Evolutionary conservation across 2,888 invertebrate genomes (phyloP), one percentile per base, ranked within the genome.

Genomic region (Cantharis rufa): DNA sequence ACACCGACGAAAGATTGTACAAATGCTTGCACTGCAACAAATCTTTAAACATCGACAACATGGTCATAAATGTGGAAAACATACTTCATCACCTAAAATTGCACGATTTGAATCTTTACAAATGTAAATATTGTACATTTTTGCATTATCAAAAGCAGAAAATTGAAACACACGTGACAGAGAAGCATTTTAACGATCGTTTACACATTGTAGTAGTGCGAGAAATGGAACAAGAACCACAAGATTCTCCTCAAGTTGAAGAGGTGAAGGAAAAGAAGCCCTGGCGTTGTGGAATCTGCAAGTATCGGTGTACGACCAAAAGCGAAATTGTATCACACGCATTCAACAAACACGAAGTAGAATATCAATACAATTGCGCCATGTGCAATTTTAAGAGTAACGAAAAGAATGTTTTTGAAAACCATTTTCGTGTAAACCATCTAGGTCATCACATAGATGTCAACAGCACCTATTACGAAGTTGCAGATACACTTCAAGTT

Each of bases 231-330:
- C 79, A 85, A 61, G 83, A 86, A 82, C 71, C 77, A 5, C 78
- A 86, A 82, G 75, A 85, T 74, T 15, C 11, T 27, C 66, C 62
- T 10, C 4, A 76, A 72, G 13, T 28, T 77, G 15, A 82, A 24
- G 74, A 76, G 3, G 18, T 83, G 0, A 86, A 88, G 88, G 91
- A 92, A 80, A 85, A 90, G 10, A 92, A 92, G 82, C 90, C 92
- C 1, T 94, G 94, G 94, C 91, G 91, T 75, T 95, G 95, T 83
- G 92, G 92, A 15, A 84, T 93, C 27, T 95, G 95, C 83, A 90
- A 91, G 69, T 91, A 90, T 82, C 90, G 91, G 74, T 91, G 91
- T 79, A 88, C 90, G 78, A 90, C 91, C 0, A 91, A 92, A 21
- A 89, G 89, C 0, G 92, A 92, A 68, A 91, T 94, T 32, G 87